phyloP scores from a whole-genome alignment of 2,888 invertebrate species.

The Lasioglossum vierecki region DNA sequence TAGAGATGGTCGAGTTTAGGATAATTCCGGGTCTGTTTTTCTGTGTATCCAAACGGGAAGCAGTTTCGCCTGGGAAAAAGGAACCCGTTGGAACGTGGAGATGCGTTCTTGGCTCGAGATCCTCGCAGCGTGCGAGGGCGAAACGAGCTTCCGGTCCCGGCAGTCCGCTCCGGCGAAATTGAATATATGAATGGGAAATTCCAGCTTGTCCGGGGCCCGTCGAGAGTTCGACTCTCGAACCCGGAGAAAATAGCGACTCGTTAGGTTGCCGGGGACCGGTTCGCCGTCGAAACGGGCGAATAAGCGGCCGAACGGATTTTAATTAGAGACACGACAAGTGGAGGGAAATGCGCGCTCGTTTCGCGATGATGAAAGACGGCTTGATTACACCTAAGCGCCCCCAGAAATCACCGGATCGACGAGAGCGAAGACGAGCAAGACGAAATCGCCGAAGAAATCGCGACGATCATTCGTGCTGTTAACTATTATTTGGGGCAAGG shows the following conservation, averaged over 20 bases:
- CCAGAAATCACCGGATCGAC: background rate
- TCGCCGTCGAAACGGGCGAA: constrained; percentile 24
- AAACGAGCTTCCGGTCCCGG: constrained; percentile 46
- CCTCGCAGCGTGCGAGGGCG: constrained; percentile 30
- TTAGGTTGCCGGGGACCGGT: constrained; percentile 30
- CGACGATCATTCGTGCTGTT: background rate
- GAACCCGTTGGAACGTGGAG: background rate
- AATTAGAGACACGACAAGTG: constrained; percentile 51
- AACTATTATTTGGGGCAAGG: background rate
- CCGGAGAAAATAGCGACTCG: constrained; percentile 55
- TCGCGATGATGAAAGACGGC: constrained; percentile 21
- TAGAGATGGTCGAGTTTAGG: background rate
- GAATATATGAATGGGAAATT: constrained; percentile 70
- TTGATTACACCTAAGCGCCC: constrained; percentile 38
- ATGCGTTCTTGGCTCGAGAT: constrained; percentile 28
- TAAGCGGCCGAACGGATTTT: constrained; percentile 51
- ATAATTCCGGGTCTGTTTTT: background rate
- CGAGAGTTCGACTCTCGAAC: constrained; percentile 59
- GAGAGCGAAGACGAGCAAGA: background rate
- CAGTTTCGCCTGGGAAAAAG: background rate
- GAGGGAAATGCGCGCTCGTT: constrained; percentile 45
- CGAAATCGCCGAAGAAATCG: background rate
- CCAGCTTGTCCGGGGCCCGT: constrained; percentile 46
- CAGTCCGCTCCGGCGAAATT: constrained; percentile 60
- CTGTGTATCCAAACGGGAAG: background rate